Base-by-base conservation (phyloP, 2,888 invertebrate species). In the Augiades crinisus region DNA sequence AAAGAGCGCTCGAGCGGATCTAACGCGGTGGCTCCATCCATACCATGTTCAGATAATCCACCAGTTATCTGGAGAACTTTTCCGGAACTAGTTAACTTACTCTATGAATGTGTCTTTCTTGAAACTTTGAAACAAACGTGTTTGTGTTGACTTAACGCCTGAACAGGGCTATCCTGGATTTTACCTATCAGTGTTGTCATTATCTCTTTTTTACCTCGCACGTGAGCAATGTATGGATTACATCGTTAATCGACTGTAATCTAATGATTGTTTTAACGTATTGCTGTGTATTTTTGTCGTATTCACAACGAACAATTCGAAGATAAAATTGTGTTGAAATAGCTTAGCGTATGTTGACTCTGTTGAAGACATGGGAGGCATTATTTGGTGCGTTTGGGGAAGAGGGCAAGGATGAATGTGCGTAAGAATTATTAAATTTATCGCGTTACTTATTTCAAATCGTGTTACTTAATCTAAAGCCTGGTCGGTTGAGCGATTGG, bases 341-440 rank as follows among this genome's bases (percentile, higher is more conserved):
- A 40, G 2, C 8, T 16, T 12, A 22, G 17, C 49, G 41, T 17
- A 81, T 81, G 81, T 59, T 80, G 53, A 79, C 78, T 27, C 58
- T 80, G 46, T 59, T 81, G 55, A 82, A 78, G 62, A 61, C 72
- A 27, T 76, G 73, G 61, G 81, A 81, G 58, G 68, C 64, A 52
- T 51, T 76, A 47, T 57, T 78, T 47, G 53, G 59, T 41, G 40
- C 41, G 4, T 8, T 19, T 36, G 22, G 6, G 8, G 45, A 14
- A 5, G 40, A 22, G 10, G 10, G 5, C 21, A 12, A 5, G 21
- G 24, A 14, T 19, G 41, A 34, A 34, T 47, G 34, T 46, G 31
- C 10, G 27, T 27, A 8, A 27, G n/a, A 3, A 27, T 10, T 1
- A 27, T n/a, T n/a, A n/a, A n/a, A n/a, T n/a, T n/a, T n/a, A n/a